A percentile compares a stretch with the other conserved stretches of the same genome.
These are phyloP conservation scores for Hirtodrosophila histrioides DNA, from an alignment of 2,888 invertebrate genomes.

Conservation along the genomic window DNA sequence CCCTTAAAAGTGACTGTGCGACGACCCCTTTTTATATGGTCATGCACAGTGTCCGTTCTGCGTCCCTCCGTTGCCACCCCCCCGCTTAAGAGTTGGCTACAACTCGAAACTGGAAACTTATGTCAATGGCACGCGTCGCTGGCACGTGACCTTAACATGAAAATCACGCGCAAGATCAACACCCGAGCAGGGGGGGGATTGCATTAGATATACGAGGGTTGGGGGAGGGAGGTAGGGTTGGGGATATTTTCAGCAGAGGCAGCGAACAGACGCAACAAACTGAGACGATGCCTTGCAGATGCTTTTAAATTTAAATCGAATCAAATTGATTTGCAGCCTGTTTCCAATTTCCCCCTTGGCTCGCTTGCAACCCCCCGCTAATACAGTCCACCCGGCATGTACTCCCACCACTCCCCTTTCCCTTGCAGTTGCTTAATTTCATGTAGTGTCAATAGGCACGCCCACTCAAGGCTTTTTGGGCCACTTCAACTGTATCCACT, in stretches of 20 bases:
- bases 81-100: slow-evolving; percentile 26
- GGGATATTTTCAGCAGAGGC: not conserved
- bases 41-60: slow-evolving; percentile 22
- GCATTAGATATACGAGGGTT: not conserved
- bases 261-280: slow-evolving; percentile 18
- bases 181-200: slow-evolving; percentile 17
- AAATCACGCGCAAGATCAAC: slow-evolving; percentile 76
- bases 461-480: slow-evolving; percentile 47
- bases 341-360: slow-evolving; percentile 53
- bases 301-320: slow-evolving; percentile 84
- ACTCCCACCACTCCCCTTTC: slow-evolving; percentile 6
- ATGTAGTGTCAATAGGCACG: slow-evolving; percentile 65
- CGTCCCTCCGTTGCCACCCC: slow-evolving; percentile 12
- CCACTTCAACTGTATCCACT: slow-evolving; percentile 46
- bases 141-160: slow-evolving; percentile 77
- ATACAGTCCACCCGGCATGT: slow-evolving; percentile 10
- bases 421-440: slow-evolving; percentile 43
- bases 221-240: not conserved
- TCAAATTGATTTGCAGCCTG: slow-evolving; percentile 82
- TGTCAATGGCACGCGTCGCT: slow-evolving; percentile 72
- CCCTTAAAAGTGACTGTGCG: not conserved
- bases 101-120: slow-evolving; percentile 73
- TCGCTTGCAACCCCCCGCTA: slow-evolving; percentile 17
- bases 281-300: slow-evolving; percentile 58
- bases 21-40: slow-evolving; percentile 51